Percentiles rank a stretch among this genome's conserved stretches.
These are phyloP conservation scores for Epinephelus malabaricus DNA, from an alignment of 2,797 vertebrate genomes.

Conservation along the genomic window DNA sequence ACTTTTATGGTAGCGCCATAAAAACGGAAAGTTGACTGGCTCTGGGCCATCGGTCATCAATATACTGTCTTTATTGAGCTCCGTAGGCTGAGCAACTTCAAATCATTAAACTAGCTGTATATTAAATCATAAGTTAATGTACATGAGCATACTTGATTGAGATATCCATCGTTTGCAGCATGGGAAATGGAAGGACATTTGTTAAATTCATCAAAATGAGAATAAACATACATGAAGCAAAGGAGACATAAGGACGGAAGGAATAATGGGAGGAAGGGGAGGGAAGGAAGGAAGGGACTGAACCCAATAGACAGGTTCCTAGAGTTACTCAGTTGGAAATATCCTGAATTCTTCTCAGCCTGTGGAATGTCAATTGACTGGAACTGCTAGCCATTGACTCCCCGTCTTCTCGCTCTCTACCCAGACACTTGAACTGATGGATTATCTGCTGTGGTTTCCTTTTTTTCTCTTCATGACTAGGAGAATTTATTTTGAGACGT, in stretches of 20 bases:
- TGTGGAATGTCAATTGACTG: conserved; percentile 54
- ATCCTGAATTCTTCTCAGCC: conserved; percentile 20
- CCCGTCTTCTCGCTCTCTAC: background rate
- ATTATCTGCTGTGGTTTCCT: background rate
- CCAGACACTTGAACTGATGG: background rate
- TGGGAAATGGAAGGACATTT: background rate
- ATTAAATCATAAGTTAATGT: background rate
- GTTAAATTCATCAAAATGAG: background rate
- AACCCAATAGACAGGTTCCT: conserved; percentile 26
- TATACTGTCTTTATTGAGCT: background rate
- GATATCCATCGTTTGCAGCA: background rate
- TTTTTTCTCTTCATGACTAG: background rate
- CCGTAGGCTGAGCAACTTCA: background rate
- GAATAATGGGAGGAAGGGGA: conserved; percentile 20
- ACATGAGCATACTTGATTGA: background rate
- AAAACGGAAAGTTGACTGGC: background rate
- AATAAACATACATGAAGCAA: background rate
- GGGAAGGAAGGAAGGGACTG: background rate
- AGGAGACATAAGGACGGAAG: background rate
- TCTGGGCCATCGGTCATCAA: background rate
- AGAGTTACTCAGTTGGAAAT: conserved; percentile 5
- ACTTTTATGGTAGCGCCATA: conserved; percentile 9
- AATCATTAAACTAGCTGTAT: background rate
- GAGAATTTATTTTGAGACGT: background rate
- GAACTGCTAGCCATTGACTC: conserved; percentile 18